These are phyloP conservation scores for Parnassius mnemosyne DNA, from an alignment of 2,888 invertebrate genomes.

Conservation along the genomic window DNA sequence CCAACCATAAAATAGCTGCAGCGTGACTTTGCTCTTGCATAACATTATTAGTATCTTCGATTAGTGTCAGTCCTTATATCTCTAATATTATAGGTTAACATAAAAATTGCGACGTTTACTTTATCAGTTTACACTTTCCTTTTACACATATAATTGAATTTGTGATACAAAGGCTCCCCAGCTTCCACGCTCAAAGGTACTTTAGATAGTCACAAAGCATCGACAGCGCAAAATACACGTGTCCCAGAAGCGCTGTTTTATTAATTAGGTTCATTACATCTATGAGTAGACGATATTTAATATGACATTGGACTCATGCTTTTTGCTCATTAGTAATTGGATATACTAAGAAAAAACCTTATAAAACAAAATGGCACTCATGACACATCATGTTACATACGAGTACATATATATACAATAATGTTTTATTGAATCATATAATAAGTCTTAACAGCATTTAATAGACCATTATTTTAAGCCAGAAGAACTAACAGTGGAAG, in stretches of 20 bases:
- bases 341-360: too few relatives aligned
- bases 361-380: too few relatives aligned
- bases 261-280: conserved; percentile 5
- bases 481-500: too few relatives aligned
- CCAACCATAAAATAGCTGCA: background rate
- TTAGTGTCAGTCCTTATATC: background rate
- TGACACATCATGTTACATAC: too few relatives aligned
- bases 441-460: too few relatives aligned
- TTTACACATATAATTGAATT: conserved; percentile 22
- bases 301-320: background rate
- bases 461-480: too few relatives aligned
- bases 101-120: background rate
- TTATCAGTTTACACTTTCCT: conserved; percentile 15
- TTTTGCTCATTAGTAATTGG: background rate
- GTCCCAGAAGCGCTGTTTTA: background rate
- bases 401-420: too few relatives aligned
- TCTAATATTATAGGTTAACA: background rate
- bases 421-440: too few relatives aligned
- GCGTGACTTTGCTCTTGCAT: background rate
- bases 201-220: conserved; percentile 2
- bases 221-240: background rate
- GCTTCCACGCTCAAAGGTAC: background rate
- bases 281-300: background rate
- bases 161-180: conserved; percentile 20
- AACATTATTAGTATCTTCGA: too few relatives aligned